phyloP scores from a whole-genome alignment of 2,888 invertebrate genomes.

The Drosophila setosimentum region DNA sequence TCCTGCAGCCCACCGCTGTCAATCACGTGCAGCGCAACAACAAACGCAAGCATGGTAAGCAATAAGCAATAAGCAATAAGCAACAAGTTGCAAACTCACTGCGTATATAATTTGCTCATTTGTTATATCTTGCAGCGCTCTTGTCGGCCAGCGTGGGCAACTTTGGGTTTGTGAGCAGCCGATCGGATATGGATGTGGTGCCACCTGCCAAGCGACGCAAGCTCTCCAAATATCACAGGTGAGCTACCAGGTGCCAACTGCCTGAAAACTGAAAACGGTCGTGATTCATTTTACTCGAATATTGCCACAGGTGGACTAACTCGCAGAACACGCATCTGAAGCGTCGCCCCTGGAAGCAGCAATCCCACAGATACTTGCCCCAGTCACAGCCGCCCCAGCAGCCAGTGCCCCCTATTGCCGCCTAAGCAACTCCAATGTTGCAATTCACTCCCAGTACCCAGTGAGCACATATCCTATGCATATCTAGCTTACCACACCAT shows the following conservation, averaged over 20 bases:
- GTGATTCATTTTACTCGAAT: not conserved
- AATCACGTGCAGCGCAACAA: constrained; percentile 69
- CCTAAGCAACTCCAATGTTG: constrained; percentile 16
- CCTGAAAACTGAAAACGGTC: not conserved
- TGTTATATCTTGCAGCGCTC: constrained; percentile 39
- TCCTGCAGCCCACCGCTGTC: constrained; percentile 23
- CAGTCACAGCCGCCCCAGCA: constrained; percentile 15
- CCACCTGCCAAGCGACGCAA: constrained; percentile 83
- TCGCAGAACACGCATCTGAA: constrained; percentile 72
- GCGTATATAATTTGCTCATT: not conserved
- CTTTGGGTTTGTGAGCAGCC: constrained; percentile 67
- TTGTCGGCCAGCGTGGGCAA: constrained; percentile 58
- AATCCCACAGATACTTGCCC: constrained; percentile 48
- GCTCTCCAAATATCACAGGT: constrained; percentile 83
- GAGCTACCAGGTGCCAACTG: not conserved
- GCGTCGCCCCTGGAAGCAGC: constrained; percentile 75
- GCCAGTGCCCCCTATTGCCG: constrained; percentile 26
- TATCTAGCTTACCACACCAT: constrained; percentile 49
- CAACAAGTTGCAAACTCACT: not conserved
- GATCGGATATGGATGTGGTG: constrained; percentile 80
- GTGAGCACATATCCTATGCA: constrained; percentile 65
- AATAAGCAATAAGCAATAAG: not conserved
- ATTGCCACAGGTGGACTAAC: constrained; percentile 62
- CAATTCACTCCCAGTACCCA: constrained; percentile 29
- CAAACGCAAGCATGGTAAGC: constrained; percentile 77